phyloP scores from a whole-genome alignment of 2,888 invertebrate genomes.

The Archips crataeganus region DNA sequence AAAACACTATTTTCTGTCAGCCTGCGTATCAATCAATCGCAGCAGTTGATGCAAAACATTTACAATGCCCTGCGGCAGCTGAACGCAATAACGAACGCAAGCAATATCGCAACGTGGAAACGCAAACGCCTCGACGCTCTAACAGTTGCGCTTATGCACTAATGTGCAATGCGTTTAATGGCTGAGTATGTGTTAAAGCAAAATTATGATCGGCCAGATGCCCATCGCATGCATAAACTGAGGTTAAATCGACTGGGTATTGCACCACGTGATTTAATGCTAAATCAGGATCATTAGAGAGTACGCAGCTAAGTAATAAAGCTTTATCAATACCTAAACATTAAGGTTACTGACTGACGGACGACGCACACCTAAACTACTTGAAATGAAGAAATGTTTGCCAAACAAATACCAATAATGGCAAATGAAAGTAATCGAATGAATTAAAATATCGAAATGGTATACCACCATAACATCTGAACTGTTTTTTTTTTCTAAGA shows the following conservation, averaged over 20 bases:
- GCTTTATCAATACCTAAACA: no score
- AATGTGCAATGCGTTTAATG: slow-evolving; percentile 14
- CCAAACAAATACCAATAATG: no score
- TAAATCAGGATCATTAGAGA: not conserved
- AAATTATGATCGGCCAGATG: slow-evolving; percentile 21
- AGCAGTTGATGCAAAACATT: not conserved
- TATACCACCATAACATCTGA: no score
- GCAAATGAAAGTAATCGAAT: no score
- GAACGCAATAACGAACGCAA: slow-evolving; percentile 3
- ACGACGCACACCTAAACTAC: no score
- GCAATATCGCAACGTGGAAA: not conserved
- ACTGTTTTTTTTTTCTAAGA: no score
- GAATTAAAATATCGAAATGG: no score
- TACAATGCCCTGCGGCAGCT: not conserved
- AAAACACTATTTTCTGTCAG: not conserved
- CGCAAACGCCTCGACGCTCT: not conserved
- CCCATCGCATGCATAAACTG: slow-evolving; percentile 12
- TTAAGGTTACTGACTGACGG: no score
- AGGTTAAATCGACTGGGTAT: slow-evolving; percentile 18
- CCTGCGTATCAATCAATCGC: not conserved
- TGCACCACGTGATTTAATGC: slow-evolving; percentile 7
- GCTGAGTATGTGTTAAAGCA: slow-evolving; percentile 2
- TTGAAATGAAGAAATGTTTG: no score
- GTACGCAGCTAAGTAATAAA: not conserved
- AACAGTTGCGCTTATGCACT: slow-evolving; percentile 4